These are phyloP conservation scores for sheep (Ovis aries) DNA, from an alignment of 2,113 vertebrate species.

Conservation along the genomic window DNA sequence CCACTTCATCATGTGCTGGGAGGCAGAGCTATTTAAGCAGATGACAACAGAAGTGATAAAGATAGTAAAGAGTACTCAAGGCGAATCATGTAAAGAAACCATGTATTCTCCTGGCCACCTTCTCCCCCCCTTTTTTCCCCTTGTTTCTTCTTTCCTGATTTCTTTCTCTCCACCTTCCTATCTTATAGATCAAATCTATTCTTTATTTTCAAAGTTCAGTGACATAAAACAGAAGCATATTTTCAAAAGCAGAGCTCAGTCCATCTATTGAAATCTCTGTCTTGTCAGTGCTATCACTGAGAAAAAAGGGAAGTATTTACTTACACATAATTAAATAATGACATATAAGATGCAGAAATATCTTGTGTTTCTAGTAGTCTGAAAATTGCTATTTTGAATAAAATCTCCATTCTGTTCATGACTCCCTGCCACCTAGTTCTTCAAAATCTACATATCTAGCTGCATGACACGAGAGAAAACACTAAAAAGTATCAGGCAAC, in stretches of 20 bases:
- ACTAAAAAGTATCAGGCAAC: neutral
- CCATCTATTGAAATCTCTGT: neutral
- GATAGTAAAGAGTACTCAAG: neutral
- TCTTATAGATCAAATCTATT: neutral
- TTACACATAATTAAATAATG: neutral
- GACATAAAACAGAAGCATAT: neutral
- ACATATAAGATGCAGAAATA: neutral
- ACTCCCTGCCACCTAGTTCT: neutral
- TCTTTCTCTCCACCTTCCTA: neutral
- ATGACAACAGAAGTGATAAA: neutral
- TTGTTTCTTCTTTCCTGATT: neutral
- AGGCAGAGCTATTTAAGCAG: neutral
- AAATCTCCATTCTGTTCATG: neutral
- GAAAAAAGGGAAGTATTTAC: neutral
- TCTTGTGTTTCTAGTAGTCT: neutral
- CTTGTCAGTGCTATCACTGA: neutral
- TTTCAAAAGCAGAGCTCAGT: neutral
- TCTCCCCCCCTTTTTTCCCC: neutral
- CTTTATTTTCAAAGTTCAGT: neutral
- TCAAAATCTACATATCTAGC: neutral
- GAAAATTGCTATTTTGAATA: neutral
- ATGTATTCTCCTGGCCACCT: neutral
- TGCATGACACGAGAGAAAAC: neutral
- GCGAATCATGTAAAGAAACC: neutral
- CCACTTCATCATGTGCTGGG: conserved; percentile 2